phyloP scores from a whole-genome alignment of 2,888 invertebrate genomes.

The Agriotes lineatus region DNA sequence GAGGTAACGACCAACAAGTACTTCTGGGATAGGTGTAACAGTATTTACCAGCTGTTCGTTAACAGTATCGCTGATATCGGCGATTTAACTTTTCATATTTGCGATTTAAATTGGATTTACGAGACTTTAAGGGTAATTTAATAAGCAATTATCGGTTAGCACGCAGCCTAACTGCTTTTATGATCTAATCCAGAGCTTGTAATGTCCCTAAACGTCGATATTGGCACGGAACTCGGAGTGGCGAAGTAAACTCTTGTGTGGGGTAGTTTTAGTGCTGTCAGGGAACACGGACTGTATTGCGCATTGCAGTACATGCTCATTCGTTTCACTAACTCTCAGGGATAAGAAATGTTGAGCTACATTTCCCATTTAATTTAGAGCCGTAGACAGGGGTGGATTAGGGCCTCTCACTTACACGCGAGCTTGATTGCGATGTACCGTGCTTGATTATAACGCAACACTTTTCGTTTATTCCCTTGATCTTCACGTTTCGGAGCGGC shows the following conservation, averaged over 20 bases:
- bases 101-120: slow-evolving; percentile 53
- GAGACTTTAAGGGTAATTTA: slow-evolving; percentile 56
- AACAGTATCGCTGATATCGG: slow-evolving; percentile 43
- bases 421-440: slow-evolving; percentile 40
- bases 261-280: slow-evolving; percentile 29
- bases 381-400: slow-evolving; percentile 43
- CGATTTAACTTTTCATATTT: slow-evolving; percentile 54
- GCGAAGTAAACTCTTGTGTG: slow-evolving; percentile 39
- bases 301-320: slow-evolving; percentile 48
- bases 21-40: slow-evolving; percentile 44
- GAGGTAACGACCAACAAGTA: slow-evolving; percentile 46
- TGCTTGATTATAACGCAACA: slow-evolving; percentile 32
- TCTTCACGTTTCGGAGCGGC: slow-evolving; percentile 1
- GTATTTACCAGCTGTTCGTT: slow-evolving; percentile 45
- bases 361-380: slow-evolving; percentile 45
- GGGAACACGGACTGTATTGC: slow-evolving; percentile 34
- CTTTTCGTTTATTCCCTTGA: slow-evolving; percentile 21
- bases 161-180: slow-evolving; percentile 55
- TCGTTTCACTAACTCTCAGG: slow-evolving; percentile 43
- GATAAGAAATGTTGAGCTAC: slow-evolving; percentile 45
- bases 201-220: slow-evolving; percentile 43
- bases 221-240: slow-evolving; percentile 35
- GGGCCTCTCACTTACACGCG: slow-evolving; percentile 36
- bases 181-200: slow-evolving; percentile 50
- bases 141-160: slow-evolving; percentile 56